Evolutionary conservation across 2,888 invertebrate genomes (phyloP), one percentile per base, ranked within the genome.

Genomic region (Sinodicranocentrus sp.): DNA sequence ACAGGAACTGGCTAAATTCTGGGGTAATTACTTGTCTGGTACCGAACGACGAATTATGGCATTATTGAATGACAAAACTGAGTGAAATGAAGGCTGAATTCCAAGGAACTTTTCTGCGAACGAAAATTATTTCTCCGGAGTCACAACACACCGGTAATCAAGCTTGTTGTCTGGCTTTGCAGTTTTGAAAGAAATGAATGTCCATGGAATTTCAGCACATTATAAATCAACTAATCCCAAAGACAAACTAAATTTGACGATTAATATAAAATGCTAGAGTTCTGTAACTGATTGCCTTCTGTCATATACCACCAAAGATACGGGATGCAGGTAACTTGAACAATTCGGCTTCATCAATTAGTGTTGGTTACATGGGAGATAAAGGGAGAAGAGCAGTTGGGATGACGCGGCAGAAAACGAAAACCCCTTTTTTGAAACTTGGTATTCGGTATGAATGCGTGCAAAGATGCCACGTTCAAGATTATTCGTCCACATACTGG

Each of bases 301-400:
- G 79, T 79, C 72, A 71, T n/a, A n/a, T n/a, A n/a, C n/a, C 70
- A 78, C 67, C 44, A 44, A 25, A 21, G 10, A 23, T 19, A n/a
- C 15, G 48, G 33, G 15, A 48, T 15, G 33, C 5, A n/a, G 57
- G 21, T 33, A 57, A 33, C 67, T 54, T 67, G 75, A 68, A 73
- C 75, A 67, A 76, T 54, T 76, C 73, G 68, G 59, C 61, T 76
- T 25, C 84, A 84, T 84, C 86, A 86, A 86, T 86, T 86, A 86
- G 86, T 86, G 86, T 86, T 84, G 82, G 82, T 84, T 84, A 84
- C 86, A 84, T 59, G 44, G 68, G 57, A 73, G 63, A 82, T 39
- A 78, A 68, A 77, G 75, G 80, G 63, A 54, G 44, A 82, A 82
- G 77, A 80, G 72, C 82, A 83, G 79, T 82, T 84, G 80, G 78